Percentiles rank a stretch among this genome's conserved stretches.
Evolutionary conservation across 2,888 invertebrate species (phyloP).

Genomic region (Odontocolon sp.): DNA sequence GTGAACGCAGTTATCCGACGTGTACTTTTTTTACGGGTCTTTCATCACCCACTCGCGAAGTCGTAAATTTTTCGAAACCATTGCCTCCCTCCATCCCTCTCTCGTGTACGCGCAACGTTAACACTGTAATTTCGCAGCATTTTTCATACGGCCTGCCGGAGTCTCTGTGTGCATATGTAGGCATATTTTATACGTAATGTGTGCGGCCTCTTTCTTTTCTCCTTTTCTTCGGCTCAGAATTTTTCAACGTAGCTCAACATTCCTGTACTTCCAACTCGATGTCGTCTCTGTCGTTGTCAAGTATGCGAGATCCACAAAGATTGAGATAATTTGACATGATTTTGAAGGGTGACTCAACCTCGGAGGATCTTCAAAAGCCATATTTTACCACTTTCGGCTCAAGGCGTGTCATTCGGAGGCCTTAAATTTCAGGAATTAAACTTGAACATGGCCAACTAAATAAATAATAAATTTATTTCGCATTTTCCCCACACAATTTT

Average conservation of each 20-base stretch:
- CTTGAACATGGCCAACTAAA: too few relatives aligned
- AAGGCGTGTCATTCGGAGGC: too few relatives aligned
- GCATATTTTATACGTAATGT: constrained; percentile 51
- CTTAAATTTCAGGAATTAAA: too few relatives aligned
- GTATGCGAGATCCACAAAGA: too few relatives aligned
- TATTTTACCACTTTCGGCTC: too few relatives aligned
- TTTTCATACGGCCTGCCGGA: constrained; percentile 64
- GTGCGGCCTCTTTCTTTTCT: constrained; percentile 44
- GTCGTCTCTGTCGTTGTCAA: too few relatives aligned
- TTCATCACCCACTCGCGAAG: constrained; percentile 73
- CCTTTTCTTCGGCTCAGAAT: constrained; percentile 8
- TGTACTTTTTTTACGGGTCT: constrained; percentile 70
- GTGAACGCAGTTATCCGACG: constrained; percentile 49
- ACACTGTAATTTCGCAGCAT: constrained; percentile 75
- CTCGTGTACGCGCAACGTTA: constrained; percentile 70
- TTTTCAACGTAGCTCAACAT: constrained; percentile 1
- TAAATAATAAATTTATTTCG: constrained; percentile 22
- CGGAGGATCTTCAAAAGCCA: too few relatives aligned
- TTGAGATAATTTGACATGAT: too few relatives aligned
- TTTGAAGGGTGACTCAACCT: too few relatives aligned
- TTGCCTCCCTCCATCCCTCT: constrained; percentile 29
- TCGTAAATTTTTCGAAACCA: constrained; percentile 73
- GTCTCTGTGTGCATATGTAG: constrained; percentile 52
- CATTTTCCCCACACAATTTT: neutral
- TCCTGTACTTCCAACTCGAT: neutral